A percentile compares a stretch with the other conserved stretches of the same genome.
Conservation (phyloP, 2,888 invertebrate species). For the Calameuta idolon region DNA sequence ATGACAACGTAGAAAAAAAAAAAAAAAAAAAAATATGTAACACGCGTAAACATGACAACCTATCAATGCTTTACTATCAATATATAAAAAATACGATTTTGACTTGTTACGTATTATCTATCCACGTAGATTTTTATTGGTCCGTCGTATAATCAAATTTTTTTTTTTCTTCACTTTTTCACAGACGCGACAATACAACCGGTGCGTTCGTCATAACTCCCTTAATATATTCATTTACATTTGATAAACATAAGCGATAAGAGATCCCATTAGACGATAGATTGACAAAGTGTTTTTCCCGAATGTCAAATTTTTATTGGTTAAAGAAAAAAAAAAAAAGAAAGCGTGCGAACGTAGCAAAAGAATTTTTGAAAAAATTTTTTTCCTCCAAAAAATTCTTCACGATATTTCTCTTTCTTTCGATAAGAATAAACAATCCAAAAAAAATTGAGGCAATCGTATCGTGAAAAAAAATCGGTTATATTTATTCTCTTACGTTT, state of each 20-base stretch:
- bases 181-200: neutral
- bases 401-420: too few relatives aligned
- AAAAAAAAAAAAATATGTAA: neutral
- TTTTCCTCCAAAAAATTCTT: too few relatives aligned
- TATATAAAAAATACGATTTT: neutral
- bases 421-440: too few relatives aligned
- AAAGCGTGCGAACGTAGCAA: too few relatives aligned
- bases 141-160: neutral
- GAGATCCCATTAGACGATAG: neutral
- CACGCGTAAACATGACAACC: neutral
- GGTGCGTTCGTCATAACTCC: neutral
- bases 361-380: too few relatives aligned
- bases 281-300: neutral
- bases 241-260: neutral
- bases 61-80: constrained; percentile 4
- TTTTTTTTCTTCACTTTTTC: neutral
- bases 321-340: neutral
- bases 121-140: neutral
- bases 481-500: neutral
- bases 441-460: too few relatives aligned
- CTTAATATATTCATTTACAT: neutral
- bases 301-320: neutral
- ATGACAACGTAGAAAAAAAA: neutral
- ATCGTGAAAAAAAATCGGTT: neutral
- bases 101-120: neutral